Percentiles rank a stretch among this genome's conserved stretches.
Evolutionary conservation across 1,140 invertebrate species (phyloP).

Genomic region (Pseudoatta argentina): DNA sequence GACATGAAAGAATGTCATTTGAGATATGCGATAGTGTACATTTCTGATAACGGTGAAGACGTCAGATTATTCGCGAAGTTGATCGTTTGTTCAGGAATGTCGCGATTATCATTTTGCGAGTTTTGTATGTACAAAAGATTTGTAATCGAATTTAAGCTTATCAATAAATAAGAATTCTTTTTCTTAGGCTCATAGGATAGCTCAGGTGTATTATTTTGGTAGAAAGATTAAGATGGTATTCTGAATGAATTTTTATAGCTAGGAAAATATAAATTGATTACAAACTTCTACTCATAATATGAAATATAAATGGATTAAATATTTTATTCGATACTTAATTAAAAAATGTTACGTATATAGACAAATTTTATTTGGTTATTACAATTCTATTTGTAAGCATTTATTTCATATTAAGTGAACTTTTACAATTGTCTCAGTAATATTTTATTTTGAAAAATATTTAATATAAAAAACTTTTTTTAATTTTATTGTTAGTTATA

Average conservation of each 20-base stretch:
- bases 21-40: conserved; percentile 51
- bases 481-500: background rate
- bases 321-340: background rate
- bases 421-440: background rate
- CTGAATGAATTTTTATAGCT: background rate
- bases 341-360: background rate
- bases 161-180: background rate
- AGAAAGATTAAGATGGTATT: background rate
- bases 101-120: conserved; percentile 17
- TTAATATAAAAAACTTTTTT: background rate
- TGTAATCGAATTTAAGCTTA: background rate
- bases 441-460: background rate
- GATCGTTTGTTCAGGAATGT: conserved; percentile 21
- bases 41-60: conserved; percentile 36
- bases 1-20: conserved; percentile 48
- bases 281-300: background rate
- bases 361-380: background rate
- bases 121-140: background rate
- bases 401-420: background rate
- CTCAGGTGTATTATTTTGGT: background rate
- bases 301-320: conserved; percentile 12
- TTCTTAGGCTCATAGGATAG: background rate
- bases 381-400: background rate
- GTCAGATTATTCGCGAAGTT: conserved; percentile 38
- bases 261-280: background rate